Conservation (phyloP, 2,797 vertebrate species). For the Rhincodon typus region DNA sequence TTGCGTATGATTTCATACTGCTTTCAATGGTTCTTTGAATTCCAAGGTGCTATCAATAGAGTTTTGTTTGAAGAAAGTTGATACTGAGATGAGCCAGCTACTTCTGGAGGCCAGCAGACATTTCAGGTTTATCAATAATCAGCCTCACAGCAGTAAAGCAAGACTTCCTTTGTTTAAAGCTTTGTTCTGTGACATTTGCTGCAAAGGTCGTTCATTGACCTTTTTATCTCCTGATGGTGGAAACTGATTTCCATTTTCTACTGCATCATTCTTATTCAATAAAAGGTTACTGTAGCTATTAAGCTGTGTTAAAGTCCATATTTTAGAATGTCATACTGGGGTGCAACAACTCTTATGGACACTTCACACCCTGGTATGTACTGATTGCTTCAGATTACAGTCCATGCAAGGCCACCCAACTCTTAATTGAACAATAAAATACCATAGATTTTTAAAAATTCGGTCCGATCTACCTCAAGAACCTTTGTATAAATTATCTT, state of each 20-base stretch:
- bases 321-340: constrained; percentile 18
- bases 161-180: constrained; percentile 16
- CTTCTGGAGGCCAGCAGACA: background rate
- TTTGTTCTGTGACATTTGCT: constrained; percentile 4
- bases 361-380: background rate
- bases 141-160: background rate
- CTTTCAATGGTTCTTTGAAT: background rate
- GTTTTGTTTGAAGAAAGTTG: constrained; percentile 3
- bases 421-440: background rate
- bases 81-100: background rate
- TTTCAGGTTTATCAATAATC: constrained; percentile 27
- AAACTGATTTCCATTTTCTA: constrained; percentile 29
- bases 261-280: constrained; percentile 31
- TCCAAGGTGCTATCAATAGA: background rate
- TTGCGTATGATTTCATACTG: background rate
- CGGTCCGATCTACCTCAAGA: background rate
- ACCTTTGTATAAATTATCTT: background rate
- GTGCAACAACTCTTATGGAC: background rate
- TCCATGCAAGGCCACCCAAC: background rate
- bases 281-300: constrained; percentile 33
- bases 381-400: background rate
- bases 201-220: constrained; percentile 31
- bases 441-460: background rate
- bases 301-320: constrained; percentile 4
- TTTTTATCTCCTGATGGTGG: constrained; percentile 24